Evolutionary conservation across 2,113 vertebrate species (phyloP).

Genomic region (Lepus europaeus): DNA sequence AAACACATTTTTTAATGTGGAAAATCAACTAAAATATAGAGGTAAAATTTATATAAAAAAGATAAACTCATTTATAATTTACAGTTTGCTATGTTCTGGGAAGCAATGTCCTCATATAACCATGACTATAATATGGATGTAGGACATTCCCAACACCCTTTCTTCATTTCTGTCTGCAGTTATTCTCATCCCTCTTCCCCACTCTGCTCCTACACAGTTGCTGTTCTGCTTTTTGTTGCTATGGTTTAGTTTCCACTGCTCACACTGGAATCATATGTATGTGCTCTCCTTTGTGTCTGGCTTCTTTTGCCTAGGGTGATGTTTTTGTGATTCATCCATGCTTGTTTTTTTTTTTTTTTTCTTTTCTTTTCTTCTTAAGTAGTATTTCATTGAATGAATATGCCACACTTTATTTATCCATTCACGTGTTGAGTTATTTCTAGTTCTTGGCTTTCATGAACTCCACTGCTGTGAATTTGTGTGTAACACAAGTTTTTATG

Average conservation of each 20-base stretch:
- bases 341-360: neutral
- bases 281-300: neutral
- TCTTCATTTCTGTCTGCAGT: neutral
- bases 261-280: neutral
- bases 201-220: neutral
- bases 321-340: slow-evolving; percentile 36
- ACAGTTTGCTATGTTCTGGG: neutral
- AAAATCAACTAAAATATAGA: slow-evolving; percentile 49
- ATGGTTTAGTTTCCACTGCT: neutral
- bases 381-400: slow-evolving; percentile 15
- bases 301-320: slow-evolving; percentile 12
- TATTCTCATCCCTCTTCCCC: neutral
- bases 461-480: slow-evolving; percentile 16
- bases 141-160: neutral
- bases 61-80: neutral
- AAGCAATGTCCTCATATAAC: neutral
- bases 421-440: slow-evolving; percentile 46
- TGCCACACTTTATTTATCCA: neutral
- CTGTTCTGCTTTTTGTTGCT: neutral
- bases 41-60: slow-evolving; percentile 13
- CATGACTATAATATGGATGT: neutral
- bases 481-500: neutral
- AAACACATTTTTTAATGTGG: slow-evolving; percentile 44
- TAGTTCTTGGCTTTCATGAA: slow-evolving; percentile 9
- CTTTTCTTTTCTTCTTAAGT: neutral